Conservation (phyloP, 2,888 invertebrate genomes). For the Lepidocyrtoides sp. region DNA sequence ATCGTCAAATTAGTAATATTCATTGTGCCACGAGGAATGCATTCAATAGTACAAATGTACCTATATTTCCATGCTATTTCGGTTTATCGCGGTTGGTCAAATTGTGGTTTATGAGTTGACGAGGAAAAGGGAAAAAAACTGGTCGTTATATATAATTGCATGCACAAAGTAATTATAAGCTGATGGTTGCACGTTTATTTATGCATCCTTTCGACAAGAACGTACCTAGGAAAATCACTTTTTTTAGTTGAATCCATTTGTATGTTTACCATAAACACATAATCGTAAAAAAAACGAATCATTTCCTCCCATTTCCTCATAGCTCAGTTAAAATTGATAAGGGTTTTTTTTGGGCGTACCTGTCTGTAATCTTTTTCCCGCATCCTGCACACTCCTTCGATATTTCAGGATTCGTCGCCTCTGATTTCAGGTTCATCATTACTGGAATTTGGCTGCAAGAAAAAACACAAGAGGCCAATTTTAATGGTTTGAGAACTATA, state of each 20-base stretch:
- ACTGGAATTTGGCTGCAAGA: slow-evolving; percentile 41
- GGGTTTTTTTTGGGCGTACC: slow-evolving; percentile 87
- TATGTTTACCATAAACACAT: not conserved
- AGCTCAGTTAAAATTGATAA: slow-evolving; percentile 5
- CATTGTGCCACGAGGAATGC: not conserved
- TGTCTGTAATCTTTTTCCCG: slow-evolving; percentile 94
- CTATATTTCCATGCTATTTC: not conserved
- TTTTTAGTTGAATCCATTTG: no score
- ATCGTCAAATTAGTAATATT: slow-evolving; percentile 38
- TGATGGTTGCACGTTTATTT: slow-evolving; percentile 68
- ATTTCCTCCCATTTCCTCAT: no score
- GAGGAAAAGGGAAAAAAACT: slow-evolving; percentile 36
- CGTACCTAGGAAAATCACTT: slow-evolving; percentile 92
- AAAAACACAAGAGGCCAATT: not conserved
- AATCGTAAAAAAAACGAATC: not conserved
- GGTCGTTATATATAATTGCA: slow-evolving; percentile 74
- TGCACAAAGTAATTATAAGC: slow-evolving; percentile 78
- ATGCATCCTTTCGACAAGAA: slow-evolving; percentile 90
- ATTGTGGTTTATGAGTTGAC: slow-evolving; percentile 28
- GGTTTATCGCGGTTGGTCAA: slow-evolving; percentile 36
- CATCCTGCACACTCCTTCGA: slow-evolving; percentile 93
- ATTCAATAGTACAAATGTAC: not conserved
- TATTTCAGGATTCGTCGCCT: slow-evolving; percentile 81
- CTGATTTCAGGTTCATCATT: slow-evolving; percentile 85
- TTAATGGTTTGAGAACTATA: no score